Base-by-base conservation (phyloP, 2,888 invertebrate species). In the Philereme transversata region DNA sequence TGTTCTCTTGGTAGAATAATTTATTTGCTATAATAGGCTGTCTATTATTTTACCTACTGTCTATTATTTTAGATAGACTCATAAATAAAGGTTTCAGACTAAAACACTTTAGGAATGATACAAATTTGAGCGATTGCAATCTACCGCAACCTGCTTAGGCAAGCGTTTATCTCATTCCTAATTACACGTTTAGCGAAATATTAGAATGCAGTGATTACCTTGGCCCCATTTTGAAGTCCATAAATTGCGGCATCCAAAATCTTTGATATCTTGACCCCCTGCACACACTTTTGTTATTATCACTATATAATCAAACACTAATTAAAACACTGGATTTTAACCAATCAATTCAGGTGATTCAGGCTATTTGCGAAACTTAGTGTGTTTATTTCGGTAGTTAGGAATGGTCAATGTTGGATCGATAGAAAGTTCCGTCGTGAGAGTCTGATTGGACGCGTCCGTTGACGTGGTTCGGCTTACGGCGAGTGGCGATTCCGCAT, bases 401-500 rank as follows among this genome's bases (percentile, higher is more conserved):
- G 60, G 9, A 48, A 51, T 64, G 66, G 64, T 67, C 64, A 78
- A 74, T 81, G 79, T 79, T 78, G 74, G 78, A 74, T 78, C 73
- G 81, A 79, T 88, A 88, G 90, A 90, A 90, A 90, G 78, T 83
- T 81, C 82, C 79, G 82, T 77, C 45, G 45, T 69, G 60, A 72
- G 75, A 86, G 85, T 87, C 84, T 83, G 85, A 77, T 86, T 75
- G 78, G 71, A 81, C 81, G 86, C 89, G 90, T 88, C 86, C 87
- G 84, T 66, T 75, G 77, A 78, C 84, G 82, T 78, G 86, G 83
- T 81, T 69, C 61, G 81, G 75, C 81, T 81, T 74, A 72, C 74
- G 76, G 78, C 77, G 83, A 89, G 83, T 89, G 90, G 73, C 74
- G 74, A 72, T 73, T 75, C 67, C 75, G 74, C 78, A 55, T 60